phyloP scores from a whole-genome alignment of 1,140 invertebrate genomes.

The Nephila pilipes region DNA sequence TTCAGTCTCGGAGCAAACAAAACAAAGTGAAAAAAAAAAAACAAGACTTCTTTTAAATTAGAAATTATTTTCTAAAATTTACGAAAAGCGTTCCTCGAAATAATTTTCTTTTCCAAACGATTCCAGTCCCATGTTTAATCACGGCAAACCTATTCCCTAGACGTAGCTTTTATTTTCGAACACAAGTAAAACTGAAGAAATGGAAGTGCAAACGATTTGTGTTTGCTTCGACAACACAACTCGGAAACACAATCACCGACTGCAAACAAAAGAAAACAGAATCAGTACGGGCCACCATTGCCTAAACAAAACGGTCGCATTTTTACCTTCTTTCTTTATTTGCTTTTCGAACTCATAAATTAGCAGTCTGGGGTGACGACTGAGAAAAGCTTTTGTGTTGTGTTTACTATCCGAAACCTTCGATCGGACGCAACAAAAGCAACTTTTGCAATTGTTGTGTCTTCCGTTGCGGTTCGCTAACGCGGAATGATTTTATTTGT shows the following conservation, averaged over 20 bases:
- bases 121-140: background rate
- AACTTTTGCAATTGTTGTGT: background rate
- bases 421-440: constrained; percentile 5
- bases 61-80: background rate
- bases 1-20: background rate
- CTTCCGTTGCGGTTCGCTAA: background rate
- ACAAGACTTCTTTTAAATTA: background rate
- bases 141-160: background rate
- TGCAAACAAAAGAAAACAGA: constrained; percentile 24
- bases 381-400: background rate
- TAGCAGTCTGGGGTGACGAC: constrained; percentile 9
- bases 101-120: background rate
- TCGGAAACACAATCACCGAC: constrained; percentile 21
- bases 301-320: background rate
- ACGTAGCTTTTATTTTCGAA: background rate
- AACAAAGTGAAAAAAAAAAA: background rate
- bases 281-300: background rate
- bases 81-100: background rate
- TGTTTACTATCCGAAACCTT: background rate
- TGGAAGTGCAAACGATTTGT: constrained; percentile 28
- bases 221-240: constrained; percentile 17
- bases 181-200: constrained; percentile 11
- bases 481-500: constrained; percentile 4
- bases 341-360: constrained; percentile 38
- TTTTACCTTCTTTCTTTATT: constrained; percentile 32